Conservation (phyloP, 2,888 invertebrate genomes). For the Agrochola macilenta region DNA sequence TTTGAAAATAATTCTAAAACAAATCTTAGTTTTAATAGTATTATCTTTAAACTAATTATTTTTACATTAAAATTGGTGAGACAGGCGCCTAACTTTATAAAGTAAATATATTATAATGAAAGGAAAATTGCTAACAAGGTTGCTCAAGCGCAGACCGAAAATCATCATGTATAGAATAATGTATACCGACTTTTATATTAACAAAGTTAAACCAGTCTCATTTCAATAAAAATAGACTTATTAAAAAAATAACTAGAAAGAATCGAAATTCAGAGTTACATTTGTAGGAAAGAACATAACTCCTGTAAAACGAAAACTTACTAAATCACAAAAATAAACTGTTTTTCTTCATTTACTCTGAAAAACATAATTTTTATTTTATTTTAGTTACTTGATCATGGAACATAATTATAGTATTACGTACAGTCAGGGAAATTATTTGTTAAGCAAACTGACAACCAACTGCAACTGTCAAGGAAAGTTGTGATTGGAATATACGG, state of each 20-base stretch:
- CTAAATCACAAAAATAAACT: neutral
- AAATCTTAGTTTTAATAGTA: slow-evolving; percentile 32
- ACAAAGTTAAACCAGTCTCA: slow-evolving; percentile 61
- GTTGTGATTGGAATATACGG: too few species aligned
- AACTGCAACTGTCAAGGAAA: too few species aligned
- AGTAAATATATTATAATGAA: slow-evolving; percentile 14
- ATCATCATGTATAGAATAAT: neutral
- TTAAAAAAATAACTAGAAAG: neutral
- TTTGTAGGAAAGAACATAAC: neutral
- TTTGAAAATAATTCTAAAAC: slow-evolving; percentile 4
- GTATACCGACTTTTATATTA: slow-evolving; percentile 36
- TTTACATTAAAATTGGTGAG: slow-evolving; percentile 59
- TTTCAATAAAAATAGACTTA: slow-evolving; percentile 44
- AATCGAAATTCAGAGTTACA: neutral
- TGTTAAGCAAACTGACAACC: too few species aligned
- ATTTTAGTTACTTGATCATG: neutral
- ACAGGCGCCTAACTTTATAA: slow-evolving; percentile 53
- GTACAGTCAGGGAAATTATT: too few species aligned
- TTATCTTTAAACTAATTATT: slow-evolving; percentile 35
- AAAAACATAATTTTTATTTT: too few species aligned
- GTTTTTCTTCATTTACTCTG: neutral
- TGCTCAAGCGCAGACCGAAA: slow-evolving; percentile 30
- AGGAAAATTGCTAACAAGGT: slow-evolving; percentile 24
- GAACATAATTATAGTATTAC: neutral
- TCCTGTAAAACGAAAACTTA: neutral